These are phyloP conservation scores for Chaetura pelagica DNA, from an alignment of 2,113 vertebrate genomes.

Conservation along the genomic window DNA sequence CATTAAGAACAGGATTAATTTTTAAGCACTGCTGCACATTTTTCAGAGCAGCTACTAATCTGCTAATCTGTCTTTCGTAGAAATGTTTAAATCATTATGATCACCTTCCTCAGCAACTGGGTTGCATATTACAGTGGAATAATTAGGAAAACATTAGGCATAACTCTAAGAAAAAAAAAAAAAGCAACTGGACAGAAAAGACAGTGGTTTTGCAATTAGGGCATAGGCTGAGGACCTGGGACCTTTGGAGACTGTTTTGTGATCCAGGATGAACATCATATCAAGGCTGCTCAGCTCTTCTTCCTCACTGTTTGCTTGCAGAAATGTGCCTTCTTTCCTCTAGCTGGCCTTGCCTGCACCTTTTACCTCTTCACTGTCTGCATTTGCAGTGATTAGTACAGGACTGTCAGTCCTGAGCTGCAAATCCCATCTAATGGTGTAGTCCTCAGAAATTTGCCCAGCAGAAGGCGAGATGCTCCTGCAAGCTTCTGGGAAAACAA, in stretches of 20 bases:
- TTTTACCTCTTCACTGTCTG: background rate
- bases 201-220: background rate
- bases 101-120: background rate
- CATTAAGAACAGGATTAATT: slow-evolving; percentile 39
- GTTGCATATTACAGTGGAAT: slow-evolving; percentile 5
- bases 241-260: background rate
- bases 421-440: background rate
- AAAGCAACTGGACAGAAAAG: background rate
- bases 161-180: slow-evolving; percentile 21
- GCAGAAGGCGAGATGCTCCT: background rate
- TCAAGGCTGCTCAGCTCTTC: background rate
- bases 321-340: background rate
- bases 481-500: background rate
- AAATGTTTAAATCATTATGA: slow-evolving; percentile 33
- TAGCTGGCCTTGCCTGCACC: background rate
- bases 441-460: background rate
- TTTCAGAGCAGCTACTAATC: slow-evolving; percentile 42
- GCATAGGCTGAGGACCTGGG: background rate
- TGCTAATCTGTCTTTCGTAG: slow-evolving; percentile 49
- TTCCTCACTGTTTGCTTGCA: background rate
- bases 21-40: slow-evolving; percentile 39
- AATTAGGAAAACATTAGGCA: slow-evolving; percentile 21
- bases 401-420: background rate
- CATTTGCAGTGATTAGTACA: background rate
- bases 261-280: background rate